phyloP scores from a whole-genome alignment of 2,888 invertebrate genomes.

The Cheilosia urbana region DNA sequence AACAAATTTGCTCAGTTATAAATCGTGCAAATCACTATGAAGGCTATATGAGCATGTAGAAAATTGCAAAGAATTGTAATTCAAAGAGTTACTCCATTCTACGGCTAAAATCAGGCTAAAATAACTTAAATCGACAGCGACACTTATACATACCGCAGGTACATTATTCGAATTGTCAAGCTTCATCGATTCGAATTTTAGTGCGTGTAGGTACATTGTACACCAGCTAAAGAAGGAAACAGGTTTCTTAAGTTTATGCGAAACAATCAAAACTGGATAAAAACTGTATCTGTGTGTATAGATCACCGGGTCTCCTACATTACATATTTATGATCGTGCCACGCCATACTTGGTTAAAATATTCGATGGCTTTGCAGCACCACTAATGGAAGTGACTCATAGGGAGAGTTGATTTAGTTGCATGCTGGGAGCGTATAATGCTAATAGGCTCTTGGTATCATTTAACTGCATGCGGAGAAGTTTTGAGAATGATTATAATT shows the following conservation, averaged over 20 bases:
- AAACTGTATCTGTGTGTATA: background rate
- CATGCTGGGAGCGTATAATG: too few species aligned
- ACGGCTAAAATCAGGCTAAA: too few species aligned
- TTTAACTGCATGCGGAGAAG: too few species aligned
- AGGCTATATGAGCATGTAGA: background rate
- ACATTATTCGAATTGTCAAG: constrained; percentile 32
- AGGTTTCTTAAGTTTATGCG: constrained; percentile 16
- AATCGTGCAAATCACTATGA: background rate
- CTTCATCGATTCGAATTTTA: constrained; percentile 15
- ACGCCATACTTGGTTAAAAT: constrained; percentile 4
- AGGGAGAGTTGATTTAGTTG: background rate
- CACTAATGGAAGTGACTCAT: constrained; percentile 13
- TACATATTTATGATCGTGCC: constrained; percentile 32
- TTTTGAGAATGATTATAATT: too few species aligned
- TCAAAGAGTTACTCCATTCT: background rate
- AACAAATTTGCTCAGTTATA: background rate
- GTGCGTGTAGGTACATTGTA: too few species aligned
- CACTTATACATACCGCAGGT: background rate
- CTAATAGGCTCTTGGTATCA: too few species aligned
- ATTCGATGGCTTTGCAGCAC: constrained; percentile 16
- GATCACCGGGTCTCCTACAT: background rate
- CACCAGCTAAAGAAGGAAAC: constrained; percentile 19
- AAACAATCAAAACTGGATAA: constrained; percentile 39
- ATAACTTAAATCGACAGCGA: too few species aligned
- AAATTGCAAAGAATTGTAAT: constrained; percentile 3